Evolutionary conservation across 2,888 invertebrate genomes (phyloP).

Genomic region (Megamerina dolium): DNA sequence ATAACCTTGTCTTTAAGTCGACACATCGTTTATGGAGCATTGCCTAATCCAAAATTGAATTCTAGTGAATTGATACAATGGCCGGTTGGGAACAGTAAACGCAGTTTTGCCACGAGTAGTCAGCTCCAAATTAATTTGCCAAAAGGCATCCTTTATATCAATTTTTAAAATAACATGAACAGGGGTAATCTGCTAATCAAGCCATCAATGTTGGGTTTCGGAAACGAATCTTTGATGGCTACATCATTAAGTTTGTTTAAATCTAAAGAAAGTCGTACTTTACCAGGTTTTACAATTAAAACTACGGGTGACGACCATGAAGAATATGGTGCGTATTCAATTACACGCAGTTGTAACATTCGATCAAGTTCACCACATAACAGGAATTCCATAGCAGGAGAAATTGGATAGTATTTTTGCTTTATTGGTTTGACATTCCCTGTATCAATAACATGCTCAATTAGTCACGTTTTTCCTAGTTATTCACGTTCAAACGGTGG

Average conservation of each 20-base stretch:
- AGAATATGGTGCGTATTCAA: constrained; percentile 3
- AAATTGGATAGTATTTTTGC: too few species aligned
- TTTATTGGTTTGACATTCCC: constrained; percentile 7
- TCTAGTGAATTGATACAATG: too few species aligned
- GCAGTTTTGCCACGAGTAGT: constrained; percentile 11
- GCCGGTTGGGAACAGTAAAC: constrained; percentile 11
- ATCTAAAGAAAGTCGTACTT: constrained; percentile 4
- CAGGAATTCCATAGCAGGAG: constrained; percentile 10
- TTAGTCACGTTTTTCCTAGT: constrained; percentile 5
- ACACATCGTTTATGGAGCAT: constrained; percentile 18
- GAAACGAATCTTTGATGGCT: constrained; percentile 8
- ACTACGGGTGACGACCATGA: background rate
- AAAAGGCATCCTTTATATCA: constrained; percentile 15
- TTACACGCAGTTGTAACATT: constrained; percentile 5
- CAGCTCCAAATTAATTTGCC: constrained; percentile 12
- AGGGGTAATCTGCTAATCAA: too few species aligned
- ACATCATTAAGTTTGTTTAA: constrained; percentile 6
- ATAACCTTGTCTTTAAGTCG: constrained; percentile 13
- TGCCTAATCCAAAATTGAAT: constrained; percentile 8
- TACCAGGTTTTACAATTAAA: too few species aligned
- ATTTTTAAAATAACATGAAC: constrained; percentile 10
- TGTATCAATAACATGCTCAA: constrained; percentile 8
- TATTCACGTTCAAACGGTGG: constrained; percentile 9
- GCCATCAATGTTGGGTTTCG: constrained; percentile 10
- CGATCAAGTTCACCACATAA: constrained; percentile 7